Percentiles rank a stretch among this genome's conserved stretches.
phyloP scores from a whole-genome alignment of 1,140 invertebrate species.

The Adelges cooleyi region DNA sequence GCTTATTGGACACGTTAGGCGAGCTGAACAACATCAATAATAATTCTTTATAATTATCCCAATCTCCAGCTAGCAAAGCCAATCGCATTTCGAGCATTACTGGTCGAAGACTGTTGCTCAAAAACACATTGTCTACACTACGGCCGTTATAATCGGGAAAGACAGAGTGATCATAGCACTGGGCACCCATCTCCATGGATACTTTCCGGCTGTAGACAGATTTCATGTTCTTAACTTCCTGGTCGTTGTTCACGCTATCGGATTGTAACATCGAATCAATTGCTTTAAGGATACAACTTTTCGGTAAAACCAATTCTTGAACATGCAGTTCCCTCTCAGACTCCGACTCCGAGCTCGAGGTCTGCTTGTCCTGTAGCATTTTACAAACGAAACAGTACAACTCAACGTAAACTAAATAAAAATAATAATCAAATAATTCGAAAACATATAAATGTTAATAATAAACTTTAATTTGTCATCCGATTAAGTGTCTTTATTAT shows the following conservation, averaged over 20 bases:
- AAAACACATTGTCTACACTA: background rate
- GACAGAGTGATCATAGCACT: background rate
- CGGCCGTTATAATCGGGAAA: background rate
- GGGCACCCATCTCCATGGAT: background rate
- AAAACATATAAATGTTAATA: too few relatives aligned
- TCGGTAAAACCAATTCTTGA: background rate
- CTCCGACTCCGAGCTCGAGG: too few relatives aligned
- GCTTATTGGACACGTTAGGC: background rate
- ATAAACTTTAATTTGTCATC: too few relatives aligned
- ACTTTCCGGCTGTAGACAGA: background rate
- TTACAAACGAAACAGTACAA: too few relatives aligned
- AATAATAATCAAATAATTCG: too few relatives aligned
- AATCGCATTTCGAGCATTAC: background rate
- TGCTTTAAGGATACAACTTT: background rate
- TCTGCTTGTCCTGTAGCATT: too few relatives aligned
- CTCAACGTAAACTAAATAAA: too few relatives aligned
- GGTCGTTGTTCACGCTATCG: background rate
- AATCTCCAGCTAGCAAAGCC: background rate
- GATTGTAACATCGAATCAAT: background rate
- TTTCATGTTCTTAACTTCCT: background rate
- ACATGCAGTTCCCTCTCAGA: too few relatives aligned
- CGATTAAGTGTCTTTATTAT: too few relatives aligned
- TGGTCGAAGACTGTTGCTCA: background rate
- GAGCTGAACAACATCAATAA: background rate
- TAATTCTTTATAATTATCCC: conserved; percentile 4